Evolutionary conservation across 2,113 vertebrate genomes (phyloP).

Genomic region (Pseudopipra pipra): DNA sequence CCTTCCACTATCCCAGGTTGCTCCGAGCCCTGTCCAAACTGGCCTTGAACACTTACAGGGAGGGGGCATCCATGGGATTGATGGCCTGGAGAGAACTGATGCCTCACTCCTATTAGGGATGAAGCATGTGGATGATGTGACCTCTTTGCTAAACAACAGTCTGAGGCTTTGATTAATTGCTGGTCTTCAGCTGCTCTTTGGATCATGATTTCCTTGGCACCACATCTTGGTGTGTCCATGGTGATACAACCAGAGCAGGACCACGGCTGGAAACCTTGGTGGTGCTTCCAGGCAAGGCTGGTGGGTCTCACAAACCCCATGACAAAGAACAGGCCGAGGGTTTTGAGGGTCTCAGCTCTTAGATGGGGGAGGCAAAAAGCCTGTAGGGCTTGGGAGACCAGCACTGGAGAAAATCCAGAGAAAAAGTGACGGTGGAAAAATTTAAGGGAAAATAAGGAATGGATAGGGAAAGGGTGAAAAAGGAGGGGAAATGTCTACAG

Average conservation of each 20-base stretch:
- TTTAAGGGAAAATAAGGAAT: background rate
- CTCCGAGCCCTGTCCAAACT: background rate
- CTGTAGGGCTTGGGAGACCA: background rate
- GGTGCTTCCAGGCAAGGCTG: background rate
- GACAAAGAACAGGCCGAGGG: background rate
- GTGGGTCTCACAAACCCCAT: background rate
- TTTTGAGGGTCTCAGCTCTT: background rate
- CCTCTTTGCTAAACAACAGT: background rate
- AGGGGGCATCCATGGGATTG: background rate
- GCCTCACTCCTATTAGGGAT: background rate
- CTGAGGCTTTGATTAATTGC: background rate
- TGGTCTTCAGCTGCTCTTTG: background rate
- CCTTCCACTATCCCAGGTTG: background rate
- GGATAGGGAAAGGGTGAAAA: background rate
- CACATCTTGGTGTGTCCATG: rapidly evolving
- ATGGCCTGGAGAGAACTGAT: background rate
- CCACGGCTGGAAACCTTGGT: background rate
- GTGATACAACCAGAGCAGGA: background rate
- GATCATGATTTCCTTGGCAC: background rate
- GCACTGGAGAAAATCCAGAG: background rate
- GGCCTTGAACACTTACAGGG: background rate
- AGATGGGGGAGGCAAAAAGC: background rate
- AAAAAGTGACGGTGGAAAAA: background rate
- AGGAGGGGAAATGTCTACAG: background rate
- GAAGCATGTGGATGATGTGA: background rate